These are phyloP conservation scores for Amblyopsis hoosieri DNA, from an alignment of 2,797 vertebrate genomes.

Conservation along the genomic window DNA sequence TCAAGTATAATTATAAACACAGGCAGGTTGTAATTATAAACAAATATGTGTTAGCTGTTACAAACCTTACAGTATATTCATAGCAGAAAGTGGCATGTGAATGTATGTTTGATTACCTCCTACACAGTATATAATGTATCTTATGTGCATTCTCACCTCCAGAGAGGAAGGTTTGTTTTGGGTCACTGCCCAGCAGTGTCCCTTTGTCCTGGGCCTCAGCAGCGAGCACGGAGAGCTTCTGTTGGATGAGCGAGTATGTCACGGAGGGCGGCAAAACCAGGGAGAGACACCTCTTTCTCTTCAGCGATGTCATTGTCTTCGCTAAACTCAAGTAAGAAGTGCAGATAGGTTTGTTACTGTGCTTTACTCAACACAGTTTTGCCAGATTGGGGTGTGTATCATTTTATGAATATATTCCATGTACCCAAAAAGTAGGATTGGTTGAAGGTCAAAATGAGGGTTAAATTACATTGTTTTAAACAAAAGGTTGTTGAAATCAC, in stretches of 20 bases:
- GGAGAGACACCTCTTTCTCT: conserved; percentile 77
- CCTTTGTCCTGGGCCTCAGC: conserved; percentile 75
- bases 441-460: too few species aligned
- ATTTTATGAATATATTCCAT: too few species aligned
- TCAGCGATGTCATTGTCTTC: conserved; percentile 72
- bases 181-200: conserved; percentile 73
- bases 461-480: too few species aligned
- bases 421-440: too few species aligned
- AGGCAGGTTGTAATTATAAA: too few species aligned
- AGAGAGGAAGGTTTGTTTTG: conserved; percentile 72
- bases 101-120: background rate
- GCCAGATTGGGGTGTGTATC: too few species aligned
- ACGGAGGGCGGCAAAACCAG: conserved; percentile 70
- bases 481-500: too few species aligned
- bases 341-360: background rate
- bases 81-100: background rate
- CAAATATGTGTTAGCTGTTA: too few species aligned
- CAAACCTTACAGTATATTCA: too few species aligned
- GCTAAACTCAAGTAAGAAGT: conserved; percentile 77
- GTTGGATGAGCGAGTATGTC: conserved; percentile 71
- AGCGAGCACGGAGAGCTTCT: conserved; percentile 69
- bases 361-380: too few species aligned
- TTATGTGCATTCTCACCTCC: conserved; percentile 16
- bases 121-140: background rate
- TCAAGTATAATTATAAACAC: too few species aligned